These are phyloP conservation scores for Ptychobarbus kaznakovi DNA, from an alignment of 2,797 vertebrate genomes.

Conservation along the genomic window DNA sequence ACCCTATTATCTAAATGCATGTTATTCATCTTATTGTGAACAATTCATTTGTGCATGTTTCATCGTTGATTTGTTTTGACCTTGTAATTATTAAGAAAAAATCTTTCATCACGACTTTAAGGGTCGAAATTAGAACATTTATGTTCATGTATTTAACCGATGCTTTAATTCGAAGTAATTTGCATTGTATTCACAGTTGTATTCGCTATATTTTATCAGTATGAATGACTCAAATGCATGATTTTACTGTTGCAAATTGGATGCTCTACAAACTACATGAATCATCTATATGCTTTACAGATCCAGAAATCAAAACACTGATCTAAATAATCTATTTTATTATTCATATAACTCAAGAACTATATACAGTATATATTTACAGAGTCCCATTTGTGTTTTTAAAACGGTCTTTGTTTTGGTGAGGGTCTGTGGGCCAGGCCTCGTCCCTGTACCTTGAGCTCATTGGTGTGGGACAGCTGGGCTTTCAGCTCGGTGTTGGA, in stretches of 20 bases:
- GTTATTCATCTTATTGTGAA: not conserved
- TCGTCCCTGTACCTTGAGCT: slow-evolving; percentile 88
- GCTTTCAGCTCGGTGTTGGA: slow-evolving; percentile 85
- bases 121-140: not conserved
- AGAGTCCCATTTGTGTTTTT: not conserved
- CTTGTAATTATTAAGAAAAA: not conserved
- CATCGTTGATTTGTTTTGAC: not conserved
- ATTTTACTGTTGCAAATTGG: not conserved
- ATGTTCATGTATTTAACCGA: not conserved
- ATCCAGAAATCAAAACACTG: slow-evolving; percentile 1
- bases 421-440: slow-evolving; percentile 53
- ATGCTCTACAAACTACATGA: not conserved
- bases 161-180: not conserved
- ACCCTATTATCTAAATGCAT: not conserved
- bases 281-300: not conserved
- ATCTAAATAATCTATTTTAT: not conserved
- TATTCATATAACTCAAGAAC: not conserved
- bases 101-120: not conserved
- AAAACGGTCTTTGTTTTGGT: slow-evolving; percentile 47
- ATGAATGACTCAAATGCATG: not conserved
- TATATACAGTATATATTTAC: not conserved
- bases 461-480: slow-evolving; percentile 83
- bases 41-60: not conserved
- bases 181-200: not conserved
- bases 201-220: not conserved